Evolutionary conservation across 2,888 invertebrate species (phyloP), one percentile per base, ranked within the genome.

Genomic region (Coenonympha glycerion): DNA sequence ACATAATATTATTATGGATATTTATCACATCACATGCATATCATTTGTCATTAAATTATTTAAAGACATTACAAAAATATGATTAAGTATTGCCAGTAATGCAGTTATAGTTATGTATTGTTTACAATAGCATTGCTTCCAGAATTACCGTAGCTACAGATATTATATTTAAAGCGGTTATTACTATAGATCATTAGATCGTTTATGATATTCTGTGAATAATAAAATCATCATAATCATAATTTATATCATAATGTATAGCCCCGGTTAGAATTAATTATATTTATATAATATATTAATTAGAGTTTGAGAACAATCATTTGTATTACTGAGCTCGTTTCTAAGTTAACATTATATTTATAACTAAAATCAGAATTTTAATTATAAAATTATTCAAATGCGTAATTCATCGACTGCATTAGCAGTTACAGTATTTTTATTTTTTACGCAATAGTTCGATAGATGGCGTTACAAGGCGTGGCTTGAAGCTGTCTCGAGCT

Each of bases 381-480:
- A 22, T 37, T 37, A 37, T 21, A 8, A 21, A 37, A 37, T 37
- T 37, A 37, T 37, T 21, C 37, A 13, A 37, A 22, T 37, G 36
- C 21, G 6, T 19, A 6, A 19, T 19, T 36, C 6, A 13, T 18
- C 13, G 6, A 13, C 22, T 2, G n/a, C 5, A 16, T n/a, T n/a
- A 11, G 9, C 1, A 6, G 21, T 11, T n/a, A n/a, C 19, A 3
- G n/a, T n/a, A 6, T 6, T 22, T 37, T 1, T 13, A 1, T 37
- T 30, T 42, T 37, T 30, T 42, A 6, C n/a, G 0, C 3, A 6
- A 6, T 15, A 33, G 26, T 34, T 42, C 34, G 34, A 42, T 36
- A 49, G 49, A 49, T 49, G 49, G 49, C 42, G 28, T 21, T 49
- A 28, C n/a, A n/a, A n/a, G n/a, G n/a, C n/a, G n/a, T n/a, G n/a